Evolutionary conservation across 2,797 vertebrate genomes (phyloP).

Genomic region (Cottoperca gobio): DNA sequence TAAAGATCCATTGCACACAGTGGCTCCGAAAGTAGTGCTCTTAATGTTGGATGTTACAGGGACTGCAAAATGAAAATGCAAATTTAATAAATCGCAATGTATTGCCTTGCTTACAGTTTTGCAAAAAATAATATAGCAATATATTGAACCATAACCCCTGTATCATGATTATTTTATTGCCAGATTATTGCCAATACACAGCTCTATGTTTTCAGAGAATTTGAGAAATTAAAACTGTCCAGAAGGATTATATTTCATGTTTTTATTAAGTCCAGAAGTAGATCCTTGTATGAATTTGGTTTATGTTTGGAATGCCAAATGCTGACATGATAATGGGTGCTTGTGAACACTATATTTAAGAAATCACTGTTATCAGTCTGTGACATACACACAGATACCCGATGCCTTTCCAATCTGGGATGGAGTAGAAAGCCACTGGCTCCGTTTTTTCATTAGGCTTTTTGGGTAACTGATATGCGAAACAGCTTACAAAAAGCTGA

Average conservation of each 20-base stretch:
- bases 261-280: background rate
- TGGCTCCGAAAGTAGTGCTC: too few relatives aligned
- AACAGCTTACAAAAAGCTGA: background rate
- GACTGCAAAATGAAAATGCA: too few relatives aligned
- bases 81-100: too few relatives aligned
- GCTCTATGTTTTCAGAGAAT: background rate
- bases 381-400: background rate
- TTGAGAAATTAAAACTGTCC: background rate
- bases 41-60: too few relatives aligned
- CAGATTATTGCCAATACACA: too few relatives aligned
- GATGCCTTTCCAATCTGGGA: background rate
- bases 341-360: background rate
- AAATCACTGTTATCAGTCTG: background rate
- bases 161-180: too few relatives aligned
- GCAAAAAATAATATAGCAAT: too few relatives aligned
- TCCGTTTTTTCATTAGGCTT: background rate
- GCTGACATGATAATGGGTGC: background rate
- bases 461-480: background rate
- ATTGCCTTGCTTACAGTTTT: too few relatives aligned
- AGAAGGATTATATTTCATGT: background rate
- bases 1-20: too few relatives aligned
- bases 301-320: background rate
- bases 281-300: background rate
- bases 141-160: too few relatives aligned
- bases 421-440: background rate